Evolutionary conservation across 1,140 invertebrate species (phyloP).

Genomic region (Cepaea nemoralis): DNA sequence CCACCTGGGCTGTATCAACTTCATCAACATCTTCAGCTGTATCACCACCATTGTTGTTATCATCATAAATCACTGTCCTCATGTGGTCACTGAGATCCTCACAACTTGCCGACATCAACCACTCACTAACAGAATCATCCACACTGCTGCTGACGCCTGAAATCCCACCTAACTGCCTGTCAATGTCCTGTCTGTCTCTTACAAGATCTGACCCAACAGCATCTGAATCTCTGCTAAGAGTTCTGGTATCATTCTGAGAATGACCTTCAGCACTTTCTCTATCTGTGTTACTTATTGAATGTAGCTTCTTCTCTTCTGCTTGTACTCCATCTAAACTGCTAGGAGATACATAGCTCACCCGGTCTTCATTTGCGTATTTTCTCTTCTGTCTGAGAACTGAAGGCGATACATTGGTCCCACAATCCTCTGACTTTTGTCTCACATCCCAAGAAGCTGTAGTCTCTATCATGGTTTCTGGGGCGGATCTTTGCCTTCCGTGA

Average conservation of each 20-base stretch:
- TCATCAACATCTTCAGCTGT: background rate
- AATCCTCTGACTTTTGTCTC: background rate
- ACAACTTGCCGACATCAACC: conserved; percentile 63
- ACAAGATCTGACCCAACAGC: background rate
- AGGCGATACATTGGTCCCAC: background rate
- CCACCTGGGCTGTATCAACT: background rate
- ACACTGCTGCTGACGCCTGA: background rate
- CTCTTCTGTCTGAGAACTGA: background rate
- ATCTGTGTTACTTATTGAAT: background rate
- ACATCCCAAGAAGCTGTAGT: background rate
- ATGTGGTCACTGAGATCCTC: conserved; percentile 63
- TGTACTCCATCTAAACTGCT: background rate
- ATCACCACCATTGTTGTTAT: conserved; percentile 34
- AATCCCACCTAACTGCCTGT: conserved; percentile 1
- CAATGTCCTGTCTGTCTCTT: background rate
- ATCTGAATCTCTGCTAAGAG: background rate
- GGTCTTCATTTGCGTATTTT: conserved; percentile 9
- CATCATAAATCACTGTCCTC: conserved; percentile 49
- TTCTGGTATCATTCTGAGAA: background rate
- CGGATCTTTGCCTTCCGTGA: conserved; percentile 27
- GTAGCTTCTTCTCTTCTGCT: background rate
- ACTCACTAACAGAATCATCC: conserved; percentile 39
- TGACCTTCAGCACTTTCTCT: background rate
- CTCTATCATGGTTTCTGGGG: background rate
- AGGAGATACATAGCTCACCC: background rate